Conservation (phyloP, 1,140 invertebrate genomes). For the Gonatopus flavifemur region DNA sequence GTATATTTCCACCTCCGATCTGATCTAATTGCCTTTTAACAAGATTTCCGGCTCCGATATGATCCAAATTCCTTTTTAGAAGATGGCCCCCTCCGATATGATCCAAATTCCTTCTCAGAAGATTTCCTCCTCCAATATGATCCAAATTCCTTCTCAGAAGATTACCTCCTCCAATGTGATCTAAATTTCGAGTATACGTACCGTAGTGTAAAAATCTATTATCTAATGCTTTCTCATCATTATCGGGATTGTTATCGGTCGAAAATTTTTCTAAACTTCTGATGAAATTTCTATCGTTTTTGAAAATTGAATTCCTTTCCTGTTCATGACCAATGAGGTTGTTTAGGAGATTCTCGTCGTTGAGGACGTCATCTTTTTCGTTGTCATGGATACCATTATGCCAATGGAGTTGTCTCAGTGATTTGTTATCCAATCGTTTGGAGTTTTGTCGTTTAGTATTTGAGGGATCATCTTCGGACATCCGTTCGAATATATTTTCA, state of each 20-base stretch:
- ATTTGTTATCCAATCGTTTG: too few relatives aligned
- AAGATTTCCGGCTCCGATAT: slow-evolving; percentile 53
- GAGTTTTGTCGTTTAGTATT: too few relatives aligned
- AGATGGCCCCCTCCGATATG: slow-evolving; percentile 32
- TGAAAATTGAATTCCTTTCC: background rate
- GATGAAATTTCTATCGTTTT: slow-evolving; percentile 56
- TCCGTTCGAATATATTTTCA: background rate
- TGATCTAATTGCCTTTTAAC: slow-evolving; percentile 52
- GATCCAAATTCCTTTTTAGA: slow-evolving; percentile 35
- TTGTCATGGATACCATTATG: too few relatives aligned
- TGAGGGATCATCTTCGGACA: slow-evolving; percentile 8
- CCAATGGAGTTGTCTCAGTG: too few relatives aligned
- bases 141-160: slow-evolving; percentile 32
- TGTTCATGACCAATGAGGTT: slow-evolving; percentile 24
- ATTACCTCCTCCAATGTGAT: slow-evolving; percentile 55
- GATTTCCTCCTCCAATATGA: slow-evolving; percentile 49
- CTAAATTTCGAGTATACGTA: slow-evolving; percentile 35
- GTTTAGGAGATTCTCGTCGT: slow-evolving; percentile 54
- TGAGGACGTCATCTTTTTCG: too few relatives aligned
- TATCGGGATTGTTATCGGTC: slow-evolving; percentile 3
- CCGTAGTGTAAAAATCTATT: slow-evolving; percentile 1
- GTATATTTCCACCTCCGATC: slow-evolving; percentile 53
- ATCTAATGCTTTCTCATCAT: too few relatives aligned
- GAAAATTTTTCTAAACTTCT: slow-evolving; percentile 32
- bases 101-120: slow-evolving; percentile 35